These are phyloP conservation scores for Marcusenius ussheri DNA, from an alignment of 2,113 vertebrate genomes.

Conservation along the genomic window DNA sequence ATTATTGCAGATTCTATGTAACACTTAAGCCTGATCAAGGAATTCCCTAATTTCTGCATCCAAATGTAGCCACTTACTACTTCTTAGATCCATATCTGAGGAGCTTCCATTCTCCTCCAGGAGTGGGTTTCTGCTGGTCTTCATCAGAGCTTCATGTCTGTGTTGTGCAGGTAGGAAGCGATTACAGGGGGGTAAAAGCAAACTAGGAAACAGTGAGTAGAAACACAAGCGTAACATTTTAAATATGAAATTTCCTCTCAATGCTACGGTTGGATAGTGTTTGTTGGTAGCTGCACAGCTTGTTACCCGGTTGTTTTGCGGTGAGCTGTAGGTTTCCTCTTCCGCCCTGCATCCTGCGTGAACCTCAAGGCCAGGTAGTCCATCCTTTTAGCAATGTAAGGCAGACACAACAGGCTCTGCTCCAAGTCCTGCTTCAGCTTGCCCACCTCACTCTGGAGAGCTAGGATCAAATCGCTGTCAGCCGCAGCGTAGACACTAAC, in stretches of 20 bases:
- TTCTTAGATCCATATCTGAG: slow-evolving; percentile 53
- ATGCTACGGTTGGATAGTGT: background rate
- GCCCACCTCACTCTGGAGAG: slow-evolving; percentile 58
- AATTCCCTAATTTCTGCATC: background rate
- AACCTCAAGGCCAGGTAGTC: slow-evolving; percentile 45
- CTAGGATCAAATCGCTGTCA: slow-evolving; percentile 52
- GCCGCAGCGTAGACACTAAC: background rate
- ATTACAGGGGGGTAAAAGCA: background rate
- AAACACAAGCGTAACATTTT: background rate
- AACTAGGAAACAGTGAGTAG: background rate
- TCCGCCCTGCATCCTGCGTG: slow-evolving; percentile 39
- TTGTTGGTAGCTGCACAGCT: background rate
- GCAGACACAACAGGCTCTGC: slow-evolving; percentile 53
- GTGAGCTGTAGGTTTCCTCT: slow-evolving; percentile 23
- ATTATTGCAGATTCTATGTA: background rate
- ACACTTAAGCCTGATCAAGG: background rate
- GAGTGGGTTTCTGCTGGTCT: slow-evolving; percentile 25
- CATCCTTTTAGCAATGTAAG: slow-evolving; percentile 49
- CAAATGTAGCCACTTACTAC: slow-evolving; percentile 9
- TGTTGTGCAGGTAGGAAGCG: slow-evolving; percentile 21
- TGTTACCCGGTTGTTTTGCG: slow-evolving; percentile 42
- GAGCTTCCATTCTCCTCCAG: slow-evolving; percentile 58
- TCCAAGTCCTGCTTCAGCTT: slow-evolving; percentile 56
- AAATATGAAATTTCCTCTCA: background rate
- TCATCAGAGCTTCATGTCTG: slow-evolving; percentile 20